phyloP scores from a whole-genome alignment of 2,797 vertebrate species.

The Huso huso region DNA sequence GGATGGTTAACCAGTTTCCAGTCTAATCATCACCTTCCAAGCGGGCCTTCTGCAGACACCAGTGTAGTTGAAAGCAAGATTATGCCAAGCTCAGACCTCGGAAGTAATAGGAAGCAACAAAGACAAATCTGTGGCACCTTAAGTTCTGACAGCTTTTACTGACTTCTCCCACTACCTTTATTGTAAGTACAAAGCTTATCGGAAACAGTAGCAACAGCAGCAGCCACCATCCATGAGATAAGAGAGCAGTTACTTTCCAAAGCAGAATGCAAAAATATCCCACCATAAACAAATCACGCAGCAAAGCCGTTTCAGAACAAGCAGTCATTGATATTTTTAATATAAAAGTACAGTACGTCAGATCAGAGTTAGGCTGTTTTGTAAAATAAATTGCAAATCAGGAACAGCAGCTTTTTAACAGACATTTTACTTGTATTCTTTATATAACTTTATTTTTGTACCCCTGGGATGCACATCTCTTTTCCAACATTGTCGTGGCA shows the following conservation, averaged over 20 bases:
- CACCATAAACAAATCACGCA: background rate
- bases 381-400: too few species aligned
- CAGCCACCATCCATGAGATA: background rate
- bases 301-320: background rate
- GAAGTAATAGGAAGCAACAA: conserved; percentile 1
- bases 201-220: background rate
- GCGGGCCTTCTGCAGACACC: background rate
- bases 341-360: too few species aligned
- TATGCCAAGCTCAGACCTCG: background rate
- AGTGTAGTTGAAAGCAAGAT: conserved; percentile 2
- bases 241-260: background rate
- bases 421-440: too few species aligned
- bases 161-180: background rate
- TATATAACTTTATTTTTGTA: too few species aligned
- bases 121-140: conserved; percentile 1
- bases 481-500: too few species aligned
- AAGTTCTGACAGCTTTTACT: background rate
- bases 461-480: too few species aligned
- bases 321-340: background rate
- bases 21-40: background rate
- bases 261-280: background rate
- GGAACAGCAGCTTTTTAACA: too few species aligned
- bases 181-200: conserved; percentile 7
- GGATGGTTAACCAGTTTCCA: conserved; percentile 2
- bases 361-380: too few species aligned